A percentile compares a stretch with the other conserved stretches of the same genome.
phyloP scores from a whole-genome alignment of 2,797 vertebrate genomes.

The Eulemur mongoz region DNA sequence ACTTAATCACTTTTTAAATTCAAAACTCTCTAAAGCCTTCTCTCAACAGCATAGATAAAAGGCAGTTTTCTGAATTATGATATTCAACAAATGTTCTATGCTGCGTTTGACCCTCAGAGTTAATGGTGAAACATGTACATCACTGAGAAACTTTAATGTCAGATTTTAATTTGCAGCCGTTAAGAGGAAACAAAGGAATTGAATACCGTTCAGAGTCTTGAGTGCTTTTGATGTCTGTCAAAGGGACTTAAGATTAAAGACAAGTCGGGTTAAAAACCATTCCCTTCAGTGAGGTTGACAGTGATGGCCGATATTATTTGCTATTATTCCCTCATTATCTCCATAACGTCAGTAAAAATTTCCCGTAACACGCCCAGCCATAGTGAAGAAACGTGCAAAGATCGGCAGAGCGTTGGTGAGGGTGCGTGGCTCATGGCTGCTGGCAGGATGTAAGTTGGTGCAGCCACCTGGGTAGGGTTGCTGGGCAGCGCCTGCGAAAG shows the following conservation, averaged over 20 bases:
- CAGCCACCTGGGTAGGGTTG: background rate
- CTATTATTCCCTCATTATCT: too few relatives aligned
- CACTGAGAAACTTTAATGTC: background rate
- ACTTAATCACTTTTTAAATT: background rate
- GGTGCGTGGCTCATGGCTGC: accelerated
- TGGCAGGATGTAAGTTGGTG: background rate
- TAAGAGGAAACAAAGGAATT: background rate
- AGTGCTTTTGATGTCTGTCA: background rate
- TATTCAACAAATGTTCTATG: too few relatives aligned
- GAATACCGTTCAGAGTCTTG: background rate
- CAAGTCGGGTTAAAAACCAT: too few relatives aligned
- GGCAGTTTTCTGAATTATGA: background rate
- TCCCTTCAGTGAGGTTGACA: background rate
- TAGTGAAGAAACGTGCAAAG: background rate
- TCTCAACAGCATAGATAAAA: background rate
- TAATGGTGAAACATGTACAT: background rate
- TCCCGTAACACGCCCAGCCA: too few relatives aligned
- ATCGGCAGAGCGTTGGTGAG: accelerated
- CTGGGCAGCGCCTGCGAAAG: background rate
- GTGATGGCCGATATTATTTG: accelerated
- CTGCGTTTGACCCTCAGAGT: background rate
- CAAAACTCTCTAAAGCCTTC: background rate
- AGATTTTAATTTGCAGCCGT: background rate
- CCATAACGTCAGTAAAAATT: too few relatives aligned
- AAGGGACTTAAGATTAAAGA: background rate